A percentile compares a stretch with the other conserved stretches of the same genome.
These are phyloP conservation scores for Spatulosminthurus flaviceps DNA, from an alignment of 2,888 invertebrate species.

Conservation along the genomic window DNA sequence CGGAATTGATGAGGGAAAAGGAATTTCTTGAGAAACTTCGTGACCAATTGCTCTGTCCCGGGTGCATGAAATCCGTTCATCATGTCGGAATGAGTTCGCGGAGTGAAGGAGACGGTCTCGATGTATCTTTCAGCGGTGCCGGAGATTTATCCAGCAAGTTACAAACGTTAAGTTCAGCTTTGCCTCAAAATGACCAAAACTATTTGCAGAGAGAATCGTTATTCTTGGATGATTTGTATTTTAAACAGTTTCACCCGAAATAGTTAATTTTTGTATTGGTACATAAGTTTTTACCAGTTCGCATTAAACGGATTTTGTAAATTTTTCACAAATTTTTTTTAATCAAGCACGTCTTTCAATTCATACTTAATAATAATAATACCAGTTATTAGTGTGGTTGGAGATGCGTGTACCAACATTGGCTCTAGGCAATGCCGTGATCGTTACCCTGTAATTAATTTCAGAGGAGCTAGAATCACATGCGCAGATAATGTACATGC, in stretches of 20 bases:
- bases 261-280: background rate
- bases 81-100: background rate
- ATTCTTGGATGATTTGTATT: conserved; percentile 47
- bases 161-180: background rate
- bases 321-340: too few relatives aligned
- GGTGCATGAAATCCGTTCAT: conserved; percentile 48
- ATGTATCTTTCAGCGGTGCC: conserved; percentile 30
- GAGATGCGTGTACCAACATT: too few relatives aligned
- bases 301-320: too few relatives aligned
- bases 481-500: too few relatives aligned
- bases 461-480: too few relatives aligned
- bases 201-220: conserved; percentile 46
- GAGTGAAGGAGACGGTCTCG: conserved; percentile 49
- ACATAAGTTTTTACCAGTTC: too few relatives aligned
- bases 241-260: conserved; percentile 38
- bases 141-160: conserved; percentile 25
- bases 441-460: too few relatives aligned
- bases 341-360: too few relatives aligned
- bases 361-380: too few relatives aligned
- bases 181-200: background rate
- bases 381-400: too few relatives aligned
- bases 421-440: too few relatives aligned
- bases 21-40: conserved; percentile 59
- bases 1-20: conserved; percentile 58
- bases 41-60: conserved; percentile 59